These are phyloP conservation scores for Sesamia nonagrioides DNA, from an alignment of 1,140 invertebrate genomes.

Conservation along the genomic window DNA sequence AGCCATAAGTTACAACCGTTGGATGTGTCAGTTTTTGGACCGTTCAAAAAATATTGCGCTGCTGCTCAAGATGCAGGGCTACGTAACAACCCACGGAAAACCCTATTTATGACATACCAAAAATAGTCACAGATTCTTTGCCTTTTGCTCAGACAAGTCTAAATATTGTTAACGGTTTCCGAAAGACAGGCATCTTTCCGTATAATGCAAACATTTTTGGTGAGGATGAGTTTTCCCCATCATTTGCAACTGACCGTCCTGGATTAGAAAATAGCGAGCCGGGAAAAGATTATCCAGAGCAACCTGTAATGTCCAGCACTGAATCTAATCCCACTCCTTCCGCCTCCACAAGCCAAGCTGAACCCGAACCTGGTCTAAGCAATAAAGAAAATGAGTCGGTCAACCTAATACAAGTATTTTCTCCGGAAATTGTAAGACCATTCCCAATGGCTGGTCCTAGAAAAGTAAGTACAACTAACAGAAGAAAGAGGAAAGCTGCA, in stretches of 20 bases:
- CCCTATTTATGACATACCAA: background rate
- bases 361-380: constrained; percentile 53
- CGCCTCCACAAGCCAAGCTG: constrained; percentile 58
- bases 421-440: constrained; percentile 56
- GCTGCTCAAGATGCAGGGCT: constrained; percentile 53
- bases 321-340: constrained; percentile 54
- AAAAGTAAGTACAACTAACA: constrained; percentile 50
- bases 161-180: constrained; percentile 62
- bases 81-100: constrained; percentile 59
- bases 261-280: constrained; percentile 46
- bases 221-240: constrained; percentile 62
- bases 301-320: constrained; percentile 12
- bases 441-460: constrained; percentile 58
- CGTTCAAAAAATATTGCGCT: constrained; percentile 33
- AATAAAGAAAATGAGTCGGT: constrained; percentile 60
- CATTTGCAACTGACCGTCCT: constrained; percentile 61
- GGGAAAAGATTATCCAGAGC: constrained; percentile 38
- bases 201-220: constrained; percentile 64
- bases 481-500: constrained; percentile 56
- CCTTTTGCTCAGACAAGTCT: background rate
- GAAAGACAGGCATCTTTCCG: constrained; percentile 63
- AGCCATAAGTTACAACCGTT: constrained; percentile 47
- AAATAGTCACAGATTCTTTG: too few relatives aligned
- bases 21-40: too few relatives aligned
- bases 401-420: constrained; percentile 52